Base-by-base conservation (phyloP, 2,888 invertebrate genomes). In the Drosophila rellima region DNA sequence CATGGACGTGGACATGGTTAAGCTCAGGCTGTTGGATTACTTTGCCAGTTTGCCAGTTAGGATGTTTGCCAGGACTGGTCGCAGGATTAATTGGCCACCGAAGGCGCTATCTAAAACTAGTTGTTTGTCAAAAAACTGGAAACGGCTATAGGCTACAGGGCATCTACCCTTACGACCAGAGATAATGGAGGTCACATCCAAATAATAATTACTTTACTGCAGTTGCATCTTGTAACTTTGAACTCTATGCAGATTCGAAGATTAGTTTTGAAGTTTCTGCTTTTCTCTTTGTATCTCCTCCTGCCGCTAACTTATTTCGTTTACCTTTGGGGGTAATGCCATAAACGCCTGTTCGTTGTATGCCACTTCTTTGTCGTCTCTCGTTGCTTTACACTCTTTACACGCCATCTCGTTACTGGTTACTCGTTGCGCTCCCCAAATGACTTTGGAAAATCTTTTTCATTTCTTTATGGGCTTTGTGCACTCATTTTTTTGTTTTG, bases 391-490 rank as follows among this genome's bases (percentile, higher is more conserved):
- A 1, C 33, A 48, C 42, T 42, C 17, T 18, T 50, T 51, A 51
- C 35, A 20, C 17, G 11, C 17, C 56, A 17, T 23, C 56, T 45
- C 18, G 31, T 20, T 44, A 17, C 29, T 45, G 18, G 31, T 31
- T 44, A 23, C 20, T 54, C 57, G 33, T 10, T 35, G 17, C 52
- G 37, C 39, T 10, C 4, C 55, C 56, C 77, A 82, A 83, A 86
- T 70, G 87, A 77, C 81, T 83, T 87, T 82, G 70, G 67, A 80
- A 82, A 80, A 80, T 74, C 71, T 78, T 63, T 80, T 73, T 70
- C 50, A 68, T 69, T 76, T 77, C 78, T 67, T 78, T 66, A 69
- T 70, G 80, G 45, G 20, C 47, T 37, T 62, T 54, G 45, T 54
- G 42, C 42, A 31, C 47, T 59, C 26, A n/a, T 60, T 35, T 20